A percentile compares a stretch with the other conserved stretches of the same genome.
Evolutionary conservation across 2,797 vertebrate species (phyloP).

Genomic region (Esox masquinongy): DNA sequence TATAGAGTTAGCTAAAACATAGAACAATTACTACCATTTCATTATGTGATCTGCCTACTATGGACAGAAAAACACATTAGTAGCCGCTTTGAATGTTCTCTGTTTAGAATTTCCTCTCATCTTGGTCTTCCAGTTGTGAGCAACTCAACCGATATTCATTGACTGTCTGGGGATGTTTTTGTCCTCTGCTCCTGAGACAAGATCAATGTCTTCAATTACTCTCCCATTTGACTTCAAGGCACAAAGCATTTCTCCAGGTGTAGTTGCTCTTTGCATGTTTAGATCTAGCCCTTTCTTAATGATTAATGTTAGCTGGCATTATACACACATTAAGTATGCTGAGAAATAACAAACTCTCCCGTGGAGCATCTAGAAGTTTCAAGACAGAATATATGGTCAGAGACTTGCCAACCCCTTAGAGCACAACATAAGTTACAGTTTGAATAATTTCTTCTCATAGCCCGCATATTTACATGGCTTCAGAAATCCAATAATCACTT

Average conservation of each 20-base stretch:
- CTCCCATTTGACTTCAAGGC: not conserved
- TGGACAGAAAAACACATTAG: not conserved
- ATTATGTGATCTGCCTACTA: not conserved
- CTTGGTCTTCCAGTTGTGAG: not conserved
- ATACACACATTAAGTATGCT: not conserved
- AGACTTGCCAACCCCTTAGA: conserved; percentile 86
- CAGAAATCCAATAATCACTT: conserved; percentile 89
- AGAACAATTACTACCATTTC: not conserved
- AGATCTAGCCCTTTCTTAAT: conserved; percentile 4
- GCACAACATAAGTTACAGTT: conserved; percentile 89
- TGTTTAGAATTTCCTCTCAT: not conserved
- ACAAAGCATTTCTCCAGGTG: not conserved
- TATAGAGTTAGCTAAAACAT: not conserved
- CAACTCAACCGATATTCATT: not conserved
- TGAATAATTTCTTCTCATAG: conserved; percentile 89
- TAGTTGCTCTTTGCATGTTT: not conserved
- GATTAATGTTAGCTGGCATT: not conserved
- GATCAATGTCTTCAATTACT: not conserved
- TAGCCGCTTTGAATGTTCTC: not conserved
- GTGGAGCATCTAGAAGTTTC: conserved; percentile 64
- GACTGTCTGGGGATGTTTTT: not conserved
- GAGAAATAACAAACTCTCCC: conserved; percentile 1
- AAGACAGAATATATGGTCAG: conserved; percentile 80
- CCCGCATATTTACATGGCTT: conserved; percentile 87
- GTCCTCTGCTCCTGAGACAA: not conserved